phyloP scores from a whole-genome alignment of 2,888 invertebrate species.

The Ennomos fuscantarius region DNA sequence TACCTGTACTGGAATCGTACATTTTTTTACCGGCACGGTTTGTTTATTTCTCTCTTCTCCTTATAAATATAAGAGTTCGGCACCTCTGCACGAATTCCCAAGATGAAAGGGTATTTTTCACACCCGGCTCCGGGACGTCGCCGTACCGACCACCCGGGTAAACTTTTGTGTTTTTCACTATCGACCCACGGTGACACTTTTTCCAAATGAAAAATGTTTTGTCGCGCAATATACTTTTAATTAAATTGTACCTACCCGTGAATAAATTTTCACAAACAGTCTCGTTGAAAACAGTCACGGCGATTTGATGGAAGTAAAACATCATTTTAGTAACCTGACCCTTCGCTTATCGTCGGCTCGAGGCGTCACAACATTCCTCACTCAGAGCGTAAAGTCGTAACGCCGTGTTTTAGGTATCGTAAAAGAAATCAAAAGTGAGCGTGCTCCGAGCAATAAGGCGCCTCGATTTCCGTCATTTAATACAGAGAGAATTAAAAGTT shows the following conservation, averaged over 20 bases:
- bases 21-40: conserved; percentile 74
- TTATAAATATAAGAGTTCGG: conserved; percentile 82
- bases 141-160: conserved; percentile 47
- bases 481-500: conserved; percentile 74
- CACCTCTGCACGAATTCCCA: conserved; percentile 78
- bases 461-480: conserved; percentile 73
- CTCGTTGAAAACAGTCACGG: conserved; percentile 24
- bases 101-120: conserved; percentile 82
- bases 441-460: conserved; percentile 71
- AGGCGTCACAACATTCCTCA: conserved; percentile 57
- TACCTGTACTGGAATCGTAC: conserved; percentile 55
- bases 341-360: conserved; percentile 50
- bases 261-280: conserved; percentile 26
- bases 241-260: conserved; percentile 28
- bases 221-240: conserved; percentile 26
- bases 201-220: conserved; percentile 38
- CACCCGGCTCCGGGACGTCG: conserved; percentile 54
- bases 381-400: conserved; percentile 65
- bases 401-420: conserved; percentile 68
- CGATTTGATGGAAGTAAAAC: conserved; percentile 33
- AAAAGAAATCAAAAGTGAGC: conserved; percentile 73
- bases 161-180: conserved; percentile 64
- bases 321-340: conserved; percentile 35
- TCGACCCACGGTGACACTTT: conserved; percentile 50
- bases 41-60: conserved; percentile 78